These are phyloP conservation scores for Botrylloides violaceus DNA, from an alignment of 23 tunicate genomes.

Conservation along the genomic window DNA sequence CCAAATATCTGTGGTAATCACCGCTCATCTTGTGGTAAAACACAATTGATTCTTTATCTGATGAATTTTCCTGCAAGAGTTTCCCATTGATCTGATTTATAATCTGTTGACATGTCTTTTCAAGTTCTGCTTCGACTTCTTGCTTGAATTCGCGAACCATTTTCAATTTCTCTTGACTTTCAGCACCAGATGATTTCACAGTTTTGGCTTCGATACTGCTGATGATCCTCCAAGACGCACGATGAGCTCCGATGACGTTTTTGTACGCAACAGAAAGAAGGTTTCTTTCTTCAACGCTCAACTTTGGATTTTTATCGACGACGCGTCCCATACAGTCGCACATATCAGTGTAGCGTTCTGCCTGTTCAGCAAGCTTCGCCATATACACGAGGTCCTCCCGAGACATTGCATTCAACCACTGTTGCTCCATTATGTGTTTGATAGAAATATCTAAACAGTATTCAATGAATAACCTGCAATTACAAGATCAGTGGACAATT, in stretches of 20 bases:
- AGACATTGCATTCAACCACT: not conserved
- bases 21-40: constrained; percentile 29
- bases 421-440: not conserved
- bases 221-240: constrained; percentile 33
- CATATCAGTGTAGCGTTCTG: constrained; percentile 48
- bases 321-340: constrained; percentile 22
- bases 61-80: not conserved
- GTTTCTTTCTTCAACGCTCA: constrained; percentile 34
- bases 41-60: not conserved
- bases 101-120: constrained; percentile 26
- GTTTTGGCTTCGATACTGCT: constrained; percentile 26
- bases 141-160: not conserved
- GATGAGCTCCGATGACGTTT: constrained; percentile 31
- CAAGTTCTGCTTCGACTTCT: constrained; percentile 28
- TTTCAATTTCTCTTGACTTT: not conserved
- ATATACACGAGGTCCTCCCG: not conserved
- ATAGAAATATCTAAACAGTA: not conserved
- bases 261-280: constrained; percentile 44
- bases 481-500: constrained; percentile 1
- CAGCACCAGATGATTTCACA: constrained; percentile 5
- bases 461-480: not conserved
- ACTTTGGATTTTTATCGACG: not conserved
- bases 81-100: not conserved
- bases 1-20: constrained; percentile 12
- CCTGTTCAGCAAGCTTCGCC: constrained; percentile 36